phyloP scores from a whole-genome alignment of 2,113 vertebrate species.

The Rana temporaria region DNA sequence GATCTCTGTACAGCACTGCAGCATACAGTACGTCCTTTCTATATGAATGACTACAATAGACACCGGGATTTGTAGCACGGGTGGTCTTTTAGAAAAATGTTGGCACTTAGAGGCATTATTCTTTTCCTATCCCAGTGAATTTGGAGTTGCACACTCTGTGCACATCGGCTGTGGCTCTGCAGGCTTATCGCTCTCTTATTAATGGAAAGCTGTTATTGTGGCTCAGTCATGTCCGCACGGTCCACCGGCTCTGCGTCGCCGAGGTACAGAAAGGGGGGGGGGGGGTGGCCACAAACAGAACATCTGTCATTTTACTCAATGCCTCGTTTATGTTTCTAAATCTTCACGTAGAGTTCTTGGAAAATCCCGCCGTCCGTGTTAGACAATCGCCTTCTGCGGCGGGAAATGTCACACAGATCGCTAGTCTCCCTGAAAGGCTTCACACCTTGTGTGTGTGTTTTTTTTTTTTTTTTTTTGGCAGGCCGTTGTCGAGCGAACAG shows the following conservation, averaged over 20 bases:
- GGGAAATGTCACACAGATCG: conserved; percentile 15
- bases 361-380: conserved; percentile 36
- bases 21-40: too few relatives aligned
- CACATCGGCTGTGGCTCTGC: too few relatives aligned
- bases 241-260: neutral
- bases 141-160: too few relatives aligned
- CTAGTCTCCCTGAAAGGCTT: conserved; percentile 18
- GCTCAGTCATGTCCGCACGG: conserved; percentile 1
- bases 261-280: neutral
- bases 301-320: conserved; percentile 17
- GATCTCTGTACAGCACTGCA: too few relatives aligned
- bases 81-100: too few relatives aligned
- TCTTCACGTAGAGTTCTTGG: conserved; percentile 26
- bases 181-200: too few relatives aligned
- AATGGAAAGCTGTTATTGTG: conserved; percentile 7
- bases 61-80: too few relatives aligned
- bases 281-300: neutral
- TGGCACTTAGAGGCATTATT: too few relatives aligned
- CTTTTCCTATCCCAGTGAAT: too few relatives aligned
- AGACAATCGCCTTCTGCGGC: conserved; percentile 46
- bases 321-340: conserved; percentile 6
- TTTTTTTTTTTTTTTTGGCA: too few relatives aligned
- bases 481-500: conserved; percentile 29
- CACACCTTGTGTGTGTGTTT: conserved; percentile 14
- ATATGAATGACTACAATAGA: too few relatives aligned